Conservation (phyloP, 2,113 vertebrate species). For the Antechinus flavipes region DNA sequence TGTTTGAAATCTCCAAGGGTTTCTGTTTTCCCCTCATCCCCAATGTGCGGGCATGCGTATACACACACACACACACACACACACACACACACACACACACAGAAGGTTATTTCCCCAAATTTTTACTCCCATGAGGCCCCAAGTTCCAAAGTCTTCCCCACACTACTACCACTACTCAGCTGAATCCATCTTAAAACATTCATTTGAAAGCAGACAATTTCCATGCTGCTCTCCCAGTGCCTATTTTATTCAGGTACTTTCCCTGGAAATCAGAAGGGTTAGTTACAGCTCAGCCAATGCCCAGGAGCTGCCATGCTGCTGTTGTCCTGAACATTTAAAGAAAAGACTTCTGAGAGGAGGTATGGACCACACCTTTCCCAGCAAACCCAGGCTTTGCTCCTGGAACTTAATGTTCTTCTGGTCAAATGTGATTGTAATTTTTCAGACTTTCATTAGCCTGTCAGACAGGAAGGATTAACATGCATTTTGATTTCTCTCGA, state of each 20-base stretch:
- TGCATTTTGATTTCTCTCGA: slow-evolving; percentile 65
- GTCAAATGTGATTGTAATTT: slow-evolving; percentile 28
- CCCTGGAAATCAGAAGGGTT: neutral
- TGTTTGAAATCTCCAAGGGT: neutral
- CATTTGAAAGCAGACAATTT: neutral
- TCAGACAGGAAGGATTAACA: slow-evolving; percentile 66
- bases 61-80: no score
- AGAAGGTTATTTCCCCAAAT: neutral
- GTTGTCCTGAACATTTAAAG: neutral
- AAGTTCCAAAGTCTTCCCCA: neutral
- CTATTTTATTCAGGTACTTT: neutral
- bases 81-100: neutral
- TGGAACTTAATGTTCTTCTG: neutral
- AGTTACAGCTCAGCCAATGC: neutral
- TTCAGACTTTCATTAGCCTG: slow-evolving; percentile 48
- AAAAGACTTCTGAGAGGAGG: neutral
- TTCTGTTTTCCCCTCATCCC: neutral
- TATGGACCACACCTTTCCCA: neutral
- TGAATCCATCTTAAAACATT: neutral
- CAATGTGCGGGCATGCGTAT: rapidly evolving
- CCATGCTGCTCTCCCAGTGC: neutral
- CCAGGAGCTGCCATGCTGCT: neutral
- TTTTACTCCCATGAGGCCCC: neutral
- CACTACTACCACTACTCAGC: neutral
- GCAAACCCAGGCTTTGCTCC: neutral